Conservation (phyloP, 2,797 vertebrate species). For the Sebastolobus altivelis region DNA sequence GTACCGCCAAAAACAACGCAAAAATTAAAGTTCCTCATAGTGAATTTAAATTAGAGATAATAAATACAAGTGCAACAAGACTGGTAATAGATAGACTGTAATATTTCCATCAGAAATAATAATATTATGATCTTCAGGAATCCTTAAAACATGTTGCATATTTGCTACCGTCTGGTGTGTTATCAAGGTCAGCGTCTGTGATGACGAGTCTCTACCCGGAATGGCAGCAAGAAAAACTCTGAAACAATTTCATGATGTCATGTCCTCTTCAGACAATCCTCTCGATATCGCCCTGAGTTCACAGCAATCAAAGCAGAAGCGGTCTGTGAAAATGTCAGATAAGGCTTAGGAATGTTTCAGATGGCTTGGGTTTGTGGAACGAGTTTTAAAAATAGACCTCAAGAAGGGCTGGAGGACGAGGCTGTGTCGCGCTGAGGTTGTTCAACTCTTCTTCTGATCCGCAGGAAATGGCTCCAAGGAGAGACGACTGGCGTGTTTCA, state of each 20-base stretch:
- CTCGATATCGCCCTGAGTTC: constrained; percentile 54
- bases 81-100: neutral
- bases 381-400: constrained; percentile 62
- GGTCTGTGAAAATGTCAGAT: constrained; percentile 62
- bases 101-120: neutral
- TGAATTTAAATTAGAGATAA: neutral
- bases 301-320: constrained; percentile 58
- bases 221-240: constrained; percentile 30
- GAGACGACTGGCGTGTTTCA: constrained; percentile 78
- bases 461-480: constrained; percentile 76
- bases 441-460: constrained; percentile 63
- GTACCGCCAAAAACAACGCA: neutral
- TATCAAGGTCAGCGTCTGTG: constrained; percentile 9
- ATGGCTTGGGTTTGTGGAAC: constrained; percentile 59
- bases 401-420: constrained; percentile 19
- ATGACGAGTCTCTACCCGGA: constrained; percentile 45
- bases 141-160: constrained; percentile 2
- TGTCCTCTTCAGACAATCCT: constrained; percentile 60
- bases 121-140: neutral
- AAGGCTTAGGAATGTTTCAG: constrained; percentile 68
- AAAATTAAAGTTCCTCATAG: neutral
- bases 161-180: constrained; percentile 18
- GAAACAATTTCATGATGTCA: constrained; percentile 57
- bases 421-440: constrained; percentile 7
- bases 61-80: neutral